phyloP scores from a whole-genome alignment of 2,797 vertebrate species.

The Rhinatrema bivittatum region DNA sequence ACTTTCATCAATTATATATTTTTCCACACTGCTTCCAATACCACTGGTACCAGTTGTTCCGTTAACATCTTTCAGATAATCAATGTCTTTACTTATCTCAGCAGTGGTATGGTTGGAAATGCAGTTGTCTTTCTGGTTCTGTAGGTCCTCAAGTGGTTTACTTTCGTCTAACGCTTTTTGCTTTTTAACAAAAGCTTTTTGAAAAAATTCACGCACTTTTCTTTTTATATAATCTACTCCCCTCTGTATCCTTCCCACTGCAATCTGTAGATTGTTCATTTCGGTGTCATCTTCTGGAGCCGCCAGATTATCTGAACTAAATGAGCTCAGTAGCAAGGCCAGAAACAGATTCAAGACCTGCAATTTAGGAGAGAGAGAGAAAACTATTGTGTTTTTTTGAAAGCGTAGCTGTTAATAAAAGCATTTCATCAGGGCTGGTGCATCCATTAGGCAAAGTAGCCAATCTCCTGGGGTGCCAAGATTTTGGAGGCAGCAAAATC shows the following conservation, averaged over 20 bases:
- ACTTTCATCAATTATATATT: conserved; percentile 71
- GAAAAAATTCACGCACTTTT: conserved; percentile 59
- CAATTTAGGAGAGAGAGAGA: conserved; percentile 16
- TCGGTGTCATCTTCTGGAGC: conserved; percentile 77
- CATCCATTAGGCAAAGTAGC: no score
- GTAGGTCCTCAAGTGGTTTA: conserved; percentile 68
- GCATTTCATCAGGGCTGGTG: no score
- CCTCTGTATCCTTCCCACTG: conserved; percentile 76
- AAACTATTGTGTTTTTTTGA: conserved; percentile 3
- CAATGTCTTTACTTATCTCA: conserved; percentile 83
- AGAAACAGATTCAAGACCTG: conserved; percentile 95
- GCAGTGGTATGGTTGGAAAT: conserved; percentile 73
- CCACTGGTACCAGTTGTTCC: conserved; percentile 75
- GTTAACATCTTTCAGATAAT: conserved; percentile 69
- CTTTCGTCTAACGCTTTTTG: conserved; percentile 64
- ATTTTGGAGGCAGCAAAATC: no score
- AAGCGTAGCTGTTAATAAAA: no score
- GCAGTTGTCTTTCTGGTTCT: conserved; percentile 77
- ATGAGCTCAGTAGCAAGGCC: conserved; percentile 92
- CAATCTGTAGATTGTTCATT: conserved; percentile 87
- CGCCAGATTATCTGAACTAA: conserved; percentile 89
- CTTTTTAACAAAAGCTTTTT: conserved; percentile 57
- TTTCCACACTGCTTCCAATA: conserved; percentile 79
- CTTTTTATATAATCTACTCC: conserved; percentile 69
- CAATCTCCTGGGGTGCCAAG: no score